Evolutionary conservation across 2,888 invertebrate species (phyloP), one percentile per base, ranked within the genome.

Genomic region (Orchestes rusci): DNA sequence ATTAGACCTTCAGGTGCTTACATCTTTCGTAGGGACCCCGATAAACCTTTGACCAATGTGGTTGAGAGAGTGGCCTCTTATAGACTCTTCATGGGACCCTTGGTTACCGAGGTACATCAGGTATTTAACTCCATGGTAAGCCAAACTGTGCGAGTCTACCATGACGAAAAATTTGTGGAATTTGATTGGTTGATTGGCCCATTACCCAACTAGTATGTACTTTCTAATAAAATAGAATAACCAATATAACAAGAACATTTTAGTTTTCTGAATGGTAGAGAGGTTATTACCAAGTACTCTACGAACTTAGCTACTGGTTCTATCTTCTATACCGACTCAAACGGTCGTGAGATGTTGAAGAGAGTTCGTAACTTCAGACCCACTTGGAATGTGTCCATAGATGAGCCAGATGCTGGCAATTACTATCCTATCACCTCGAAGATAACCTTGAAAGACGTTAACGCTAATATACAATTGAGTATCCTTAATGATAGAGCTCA

Each of bases 1-100:
- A 18, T 52, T 71, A 88, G 44, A 79, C 29, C 91, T 0, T 93
- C 94, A 0, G 96, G 96, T 0, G 95, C 95, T 0, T 96, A 96
- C 58, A 84, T 94, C 19, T 88, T 90, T 65, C 71, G 88, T 33
- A n/a, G n/a, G n/a, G n/a, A n/a, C n/a, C 45, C 39, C n/a, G 15
- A 45, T 29, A 16, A 37, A n/a, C 23, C 28, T 10, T 12, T 39
- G n/a, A 27, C 28, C 2, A 39, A 39, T 17, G 42, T 41, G n/a
- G 40, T 23, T n/a, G 45, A 43, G 3, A 39, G 31, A 15, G 37
- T 43, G n/a, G n/a, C n/a, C 2, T 35, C 35, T 4, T 35, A 46
- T 43, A 43, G 34, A 27, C 16, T 48, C 3, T 45, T 43, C 19
- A 16, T 17, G 19, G 51, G 51, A 13, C 33, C 18, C 5, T 18